These are phyloP conservation scores for Antennarius maculatus DNA, from an alignment of 2,797 vertebrate genomes.

Conservation along the genomic window DNA sequence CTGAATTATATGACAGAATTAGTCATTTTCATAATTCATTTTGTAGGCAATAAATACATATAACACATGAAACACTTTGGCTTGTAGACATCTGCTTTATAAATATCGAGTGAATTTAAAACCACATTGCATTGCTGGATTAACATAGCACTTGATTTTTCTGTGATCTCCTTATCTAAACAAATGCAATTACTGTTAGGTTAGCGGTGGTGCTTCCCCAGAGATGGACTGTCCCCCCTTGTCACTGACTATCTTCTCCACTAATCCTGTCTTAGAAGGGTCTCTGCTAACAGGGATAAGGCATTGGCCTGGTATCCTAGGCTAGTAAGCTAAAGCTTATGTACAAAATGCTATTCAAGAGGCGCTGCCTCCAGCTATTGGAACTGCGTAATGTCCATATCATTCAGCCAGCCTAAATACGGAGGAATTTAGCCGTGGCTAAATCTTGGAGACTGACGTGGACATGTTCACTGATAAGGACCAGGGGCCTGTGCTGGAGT, in stretches of 20 bases:
- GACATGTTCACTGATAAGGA: conserved; percentile 81
- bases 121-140: conserved; percentile 54
- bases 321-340: conserved; percentile 88
- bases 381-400: conserved; percentile 81
- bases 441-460: conserved; percentile 82
- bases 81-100: conserved; percentile 35
- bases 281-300: conserved; percentile 98
- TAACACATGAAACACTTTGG: conserved; percentile 28
- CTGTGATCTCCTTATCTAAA: conserved; percentile 85
- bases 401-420: conserved; percentile 83
- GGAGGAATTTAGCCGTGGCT: conserved; percentile 83
- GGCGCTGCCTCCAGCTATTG: conserved; percentile 88
- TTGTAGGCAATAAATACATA: neutral
- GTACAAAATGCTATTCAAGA: conserved; percentile 86
- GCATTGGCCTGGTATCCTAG: conserved; percentile 85
- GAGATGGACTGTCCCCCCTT: conserved; percentile 91
- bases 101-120: conserved; percentile 49
- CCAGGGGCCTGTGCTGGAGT: conserved; percentile 64
- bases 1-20: conserved; percentile 21
- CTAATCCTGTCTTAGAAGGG: conserved; percentile 97
- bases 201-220: conserved; percentile 82
- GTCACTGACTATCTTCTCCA: conserved; percentile 89
- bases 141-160: conserved; percentile 64
- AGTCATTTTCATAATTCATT: conserved; percentile 9
- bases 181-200: conserved; percentile 86